phyloP scores from a whole-genome alignment of 1,140 invertebrate species.

The Zophobas atratus region DNA sequence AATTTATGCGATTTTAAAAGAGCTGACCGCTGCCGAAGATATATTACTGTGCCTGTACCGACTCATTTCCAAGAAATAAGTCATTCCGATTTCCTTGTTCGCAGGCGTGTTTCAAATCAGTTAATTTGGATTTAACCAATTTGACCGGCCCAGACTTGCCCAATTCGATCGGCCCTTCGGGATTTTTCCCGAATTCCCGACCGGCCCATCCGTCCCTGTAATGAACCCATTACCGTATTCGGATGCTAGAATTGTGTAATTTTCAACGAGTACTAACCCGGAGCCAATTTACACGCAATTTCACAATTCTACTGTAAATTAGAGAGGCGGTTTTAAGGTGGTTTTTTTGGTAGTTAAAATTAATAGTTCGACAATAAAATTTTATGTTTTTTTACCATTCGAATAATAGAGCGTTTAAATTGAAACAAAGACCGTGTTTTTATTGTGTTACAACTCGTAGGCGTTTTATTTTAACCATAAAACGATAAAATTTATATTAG shows the following conservation, averaged over 20 bases:
- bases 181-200: too few species aligned
- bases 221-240: conserved; percentile 38
- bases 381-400: conserved; percentile 22
- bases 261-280: conserved; percentile 27
- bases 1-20: too few species aligned
- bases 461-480: conserved; percentile 35
- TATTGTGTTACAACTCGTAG: conserved; percentile 22
- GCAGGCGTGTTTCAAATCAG: too few species aligned
- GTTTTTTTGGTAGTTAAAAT: conserved; percentile 34
- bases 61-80: too few species aligned
- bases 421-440: conserved; percentile 28
- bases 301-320: conserved; percentile 33
- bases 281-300: conserved; percentile 15
- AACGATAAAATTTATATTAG: conserved; percentile 47
- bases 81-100: too few species aligned
- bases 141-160: too few species aligned
- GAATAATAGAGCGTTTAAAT: conserved; percentile 27
- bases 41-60: too few species aligned
- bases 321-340: conserved; percentile 16
- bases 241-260: conserved; percentile 26
- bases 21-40: too few species aligned
- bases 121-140: too few species aligned
- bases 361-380: conserved; percentile 27
- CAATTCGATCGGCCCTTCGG: too few species aligned
- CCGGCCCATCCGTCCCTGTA: too few species aligned